Evolutionary conservation across 2,888 invertebrate genomes (phyloP).

Genomic region (Herminia tarsipennalis): DNA sequence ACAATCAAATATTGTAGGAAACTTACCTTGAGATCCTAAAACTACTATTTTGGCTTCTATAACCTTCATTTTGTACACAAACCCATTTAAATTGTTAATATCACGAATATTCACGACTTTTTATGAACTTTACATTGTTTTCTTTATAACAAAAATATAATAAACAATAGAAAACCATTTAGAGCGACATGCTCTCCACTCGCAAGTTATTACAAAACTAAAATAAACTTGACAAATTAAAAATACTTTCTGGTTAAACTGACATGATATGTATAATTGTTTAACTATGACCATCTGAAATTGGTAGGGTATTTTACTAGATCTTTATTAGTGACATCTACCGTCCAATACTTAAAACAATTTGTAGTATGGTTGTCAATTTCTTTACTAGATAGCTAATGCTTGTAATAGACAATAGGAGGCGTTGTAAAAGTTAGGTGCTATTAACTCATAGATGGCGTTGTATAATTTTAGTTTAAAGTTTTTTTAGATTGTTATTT

Average conservation of each 20-base stretch:
- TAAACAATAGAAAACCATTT: constrained; percentile 31
- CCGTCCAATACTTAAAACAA: not conserved
- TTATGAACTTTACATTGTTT: constrained; percentile 43
- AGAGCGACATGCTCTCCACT: constrained; percentile 9
- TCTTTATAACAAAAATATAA: constrained; percentile 12
- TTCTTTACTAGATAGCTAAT: too few species aligned
- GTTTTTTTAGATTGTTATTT: too few species aligned
- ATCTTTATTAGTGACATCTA: not conserved
- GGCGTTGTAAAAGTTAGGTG: too few species aligned
- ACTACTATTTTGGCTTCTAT: constrained; percentile 94
- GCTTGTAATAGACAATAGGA: too few species aligned
- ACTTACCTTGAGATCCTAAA: constrained; percentile 92
- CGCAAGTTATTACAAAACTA: constrained; percentile 18
- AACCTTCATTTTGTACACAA: constrained; percentile 87
- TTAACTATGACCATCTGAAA: constrained; percentile 4
- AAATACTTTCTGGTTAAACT: constrained; percentile 1
- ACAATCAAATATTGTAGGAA: constrained; percentile 8
- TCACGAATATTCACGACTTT: constrained; percentile 8
- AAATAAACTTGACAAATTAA: constrained; percentile 17
- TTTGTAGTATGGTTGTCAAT: too few species aligned
- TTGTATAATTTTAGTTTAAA: too few species aligned
- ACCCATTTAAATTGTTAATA: constrained; percentile 27
- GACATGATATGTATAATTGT: not conserved
- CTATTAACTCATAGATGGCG: too few species aligned
- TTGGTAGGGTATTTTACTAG: constrained; percentile 10